These are phyloP conservation scores for Neomorphus geoffroyi DNA, from an alignment of 2,797 vertebrate species.

Conservation along the genomic window DNA sequence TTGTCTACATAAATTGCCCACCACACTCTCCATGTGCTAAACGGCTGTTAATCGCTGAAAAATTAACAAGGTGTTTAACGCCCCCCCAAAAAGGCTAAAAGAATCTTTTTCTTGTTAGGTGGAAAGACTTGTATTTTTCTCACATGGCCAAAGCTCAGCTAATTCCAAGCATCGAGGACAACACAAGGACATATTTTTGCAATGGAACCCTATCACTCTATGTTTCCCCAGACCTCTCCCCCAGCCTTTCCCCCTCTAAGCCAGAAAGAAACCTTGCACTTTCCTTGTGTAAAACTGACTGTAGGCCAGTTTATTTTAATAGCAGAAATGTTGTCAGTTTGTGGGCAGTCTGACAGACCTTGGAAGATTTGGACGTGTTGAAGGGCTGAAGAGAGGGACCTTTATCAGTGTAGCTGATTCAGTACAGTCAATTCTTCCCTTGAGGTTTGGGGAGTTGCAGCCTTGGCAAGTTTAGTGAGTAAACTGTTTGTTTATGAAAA, in stretches of 20 bases:
- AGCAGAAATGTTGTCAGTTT: conserved; percentile 1
- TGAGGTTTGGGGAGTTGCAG: conserved; percentile 3
- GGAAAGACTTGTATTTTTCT: conserved; percentile 35
- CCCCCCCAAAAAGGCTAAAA: background rate
- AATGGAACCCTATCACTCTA: background rate
- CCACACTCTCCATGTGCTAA: conserved; percentile 67
- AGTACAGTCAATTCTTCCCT: background rate
- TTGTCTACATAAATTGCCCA: background rate
- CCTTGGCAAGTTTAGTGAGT: background rate
- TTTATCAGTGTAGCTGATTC: conserved; percentile 19
- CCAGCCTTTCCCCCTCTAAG: background rate
- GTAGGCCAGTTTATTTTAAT: conserved; percentile 19
- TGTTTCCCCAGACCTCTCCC: background rate
- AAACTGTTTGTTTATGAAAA: conserved; percentile 52
- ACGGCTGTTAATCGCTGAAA: conserved; percentile 75
- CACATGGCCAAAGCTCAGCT: background rate
- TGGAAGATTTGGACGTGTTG: conserved; percentile 22
- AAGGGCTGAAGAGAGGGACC: conserved; percentile 30
- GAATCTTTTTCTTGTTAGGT: background rate
- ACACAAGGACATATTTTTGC: background rate
- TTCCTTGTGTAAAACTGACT: conserved; percentile 17
- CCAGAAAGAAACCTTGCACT: background rate
- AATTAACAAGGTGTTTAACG: conserved; percentile 75
- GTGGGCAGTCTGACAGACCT: background rate
- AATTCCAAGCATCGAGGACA: background rate